Evolutionary conservation across 2,113 vertebrate species (phyloP), one percentile per base, ranked within the genome.

Genomic region (Sceloporus undulatus): DNA sequence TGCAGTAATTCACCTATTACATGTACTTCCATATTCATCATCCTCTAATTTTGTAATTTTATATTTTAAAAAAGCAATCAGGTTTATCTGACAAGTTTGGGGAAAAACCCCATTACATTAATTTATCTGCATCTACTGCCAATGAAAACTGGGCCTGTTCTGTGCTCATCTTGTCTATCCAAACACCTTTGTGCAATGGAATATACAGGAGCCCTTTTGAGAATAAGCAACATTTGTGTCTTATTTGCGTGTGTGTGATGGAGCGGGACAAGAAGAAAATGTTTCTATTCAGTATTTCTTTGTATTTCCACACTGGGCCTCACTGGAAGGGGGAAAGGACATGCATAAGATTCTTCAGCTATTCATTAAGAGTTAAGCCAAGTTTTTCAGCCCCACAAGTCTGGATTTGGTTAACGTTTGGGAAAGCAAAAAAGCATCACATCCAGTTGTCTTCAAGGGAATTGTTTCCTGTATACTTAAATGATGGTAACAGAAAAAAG

Each of bases 191-290:
- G 65, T 76, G 88, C 89, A 79, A 78, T 59, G 91, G 90, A 93
- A 82, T 79, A 34, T 66, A 83, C 62, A 86, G 83, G 74, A 87
- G 86, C 88, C 91, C 89, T 89, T 93, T 77, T 86, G 88, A 89
- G 89, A 91, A 88, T 92, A 85, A 86, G 65, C 76, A 89, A 66
- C 71, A 74, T 92, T 84, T 91, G 66, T 80, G 52, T 87, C 77
- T 89, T 85, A 73, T 94, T 91, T 86, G 34, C 34, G 34, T 34
- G 34, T 85, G 90, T 91, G 86, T 90, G 91, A 91, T 89, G 81
- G 91, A 81, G 91, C 87, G 84, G 87, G 92, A 94, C 92, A 86
- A 84, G 82, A 93, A 87, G 87, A 92, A 90, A 94, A 90, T n/a
- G 38, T 83, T 90, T 90, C 90, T 89, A 76, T 90, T 90, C 68